These are phyloP conservation scores for Plusia festucae DNA, from an alignment of 2,888 invertebrate species.

Conservation along the genomic window DNA sequence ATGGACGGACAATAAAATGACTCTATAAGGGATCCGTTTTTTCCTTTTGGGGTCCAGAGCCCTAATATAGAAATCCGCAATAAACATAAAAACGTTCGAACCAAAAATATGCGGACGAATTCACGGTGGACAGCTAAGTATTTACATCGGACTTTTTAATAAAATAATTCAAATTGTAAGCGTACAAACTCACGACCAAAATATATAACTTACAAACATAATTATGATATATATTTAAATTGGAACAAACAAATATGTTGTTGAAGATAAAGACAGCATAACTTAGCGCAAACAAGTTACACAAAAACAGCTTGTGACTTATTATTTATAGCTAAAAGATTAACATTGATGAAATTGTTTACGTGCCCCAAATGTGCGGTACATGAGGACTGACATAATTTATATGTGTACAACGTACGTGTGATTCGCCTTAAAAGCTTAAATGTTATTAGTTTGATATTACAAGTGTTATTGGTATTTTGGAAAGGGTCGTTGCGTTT, in stretches of 20 bases:
- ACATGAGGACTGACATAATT: neutral
- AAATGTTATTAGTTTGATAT: neutral
- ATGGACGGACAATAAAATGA: too few relatives aligned
- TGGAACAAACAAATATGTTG: constrained; percentile 22
- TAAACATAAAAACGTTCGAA: too few relatives aligned
- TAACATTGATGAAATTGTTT: constrained; percentile 51
- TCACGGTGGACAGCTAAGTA: too few relatives aligned
- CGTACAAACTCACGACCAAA: too few relatives aligned
- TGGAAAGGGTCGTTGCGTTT: neutral
- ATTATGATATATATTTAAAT: neutral
- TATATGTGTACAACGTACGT: neutral
- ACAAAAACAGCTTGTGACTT: constrained; percentile 34
- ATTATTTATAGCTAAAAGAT: constrained; percentile 37
- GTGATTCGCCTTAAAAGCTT: neutral
- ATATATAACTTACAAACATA: too few relatives aligned
- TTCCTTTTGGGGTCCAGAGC: too few relatives aligned
- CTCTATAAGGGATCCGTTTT: too few relatives aligned
- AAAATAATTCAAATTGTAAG: too few relatives aligned
- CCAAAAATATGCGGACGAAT: too few relatives aligned
- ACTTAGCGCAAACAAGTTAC: constrained; percentile 31
- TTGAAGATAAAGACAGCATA: constrained; percentile 13
- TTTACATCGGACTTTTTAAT: too few relatives aligned
- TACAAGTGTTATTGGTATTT: neutral
- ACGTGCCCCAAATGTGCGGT: constrained; percentile 19
- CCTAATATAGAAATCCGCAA: too few relatives aligned